Conservation (phyloP, 2,113 vertebrate genomes). For the Carlito syrichta region DNA sequence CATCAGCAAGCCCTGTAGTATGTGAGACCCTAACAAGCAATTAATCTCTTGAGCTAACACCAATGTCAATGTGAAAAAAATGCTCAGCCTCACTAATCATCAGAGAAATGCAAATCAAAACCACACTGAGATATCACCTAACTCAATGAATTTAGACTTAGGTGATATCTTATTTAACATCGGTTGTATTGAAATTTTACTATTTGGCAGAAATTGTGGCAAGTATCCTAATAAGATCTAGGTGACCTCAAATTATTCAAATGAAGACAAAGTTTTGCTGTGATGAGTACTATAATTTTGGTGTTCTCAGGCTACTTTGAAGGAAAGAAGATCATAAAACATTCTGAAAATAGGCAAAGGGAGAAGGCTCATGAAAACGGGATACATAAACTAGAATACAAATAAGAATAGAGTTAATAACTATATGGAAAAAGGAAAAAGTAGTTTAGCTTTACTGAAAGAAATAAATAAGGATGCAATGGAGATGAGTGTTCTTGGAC, state of each 20-base stretch:
- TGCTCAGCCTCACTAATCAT: too few species aligned
- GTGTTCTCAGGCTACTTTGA: not conserved
- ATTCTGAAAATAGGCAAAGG: not conserved
- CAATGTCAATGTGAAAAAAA: not conserved
- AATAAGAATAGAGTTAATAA: not conserved
- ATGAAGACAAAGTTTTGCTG: not conserved
- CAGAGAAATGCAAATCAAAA: too few species aligned
- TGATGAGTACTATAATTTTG: not conserved
- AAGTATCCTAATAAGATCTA: not conserved
- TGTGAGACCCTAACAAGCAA: not conserved
- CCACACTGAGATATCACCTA: too few species aligned
- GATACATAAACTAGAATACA: not conserved
- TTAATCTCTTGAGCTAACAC: not conserved
- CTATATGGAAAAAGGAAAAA: not conserved
- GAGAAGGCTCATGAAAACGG: fast-evolving
- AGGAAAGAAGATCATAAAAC: not conserved
- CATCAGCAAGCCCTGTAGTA: fast-evolving
- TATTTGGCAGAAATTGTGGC: not conserved
- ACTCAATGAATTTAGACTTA: too few species aligned
- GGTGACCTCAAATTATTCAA: not conserved
- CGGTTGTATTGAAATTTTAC: not conserved
- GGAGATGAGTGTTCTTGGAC: fast-evolving
- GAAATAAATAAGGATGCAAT: not conserved
- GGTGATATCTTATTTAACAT: not conserved
- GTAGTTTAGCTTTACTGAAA: not conserved